Percentiles rank a stretch among this genome's conserved stretches.
Evolutionary conservation across 2,797 vertebrate genomes (phyloP).

Genomic region (Phalanger gymnotis): DNA sequence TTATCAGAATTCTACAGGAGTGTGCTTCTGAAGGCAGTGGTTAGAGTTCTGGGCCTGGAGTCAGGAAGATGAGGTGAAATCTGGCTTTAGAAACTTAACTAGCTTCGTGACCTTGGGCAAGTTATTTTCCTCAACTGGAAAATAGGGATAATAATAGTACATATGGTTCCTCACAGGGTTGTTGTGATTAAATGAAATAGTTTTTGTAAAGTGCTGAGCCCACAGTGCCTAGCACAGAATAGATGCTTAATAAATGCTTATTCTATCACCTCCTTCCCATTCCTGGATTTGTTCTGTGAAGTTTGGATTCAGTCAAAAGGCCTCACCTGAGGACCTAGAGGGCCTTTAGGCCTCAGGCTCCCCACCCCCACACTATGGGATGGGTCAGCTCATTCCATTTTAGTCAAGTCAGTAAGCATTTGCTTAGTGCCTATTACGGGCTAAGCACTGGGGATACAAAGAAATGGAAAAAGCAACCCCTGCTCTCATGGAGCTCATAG

Average conservation of each 20-base stretch:
- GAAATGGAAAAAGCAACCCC: background rate
- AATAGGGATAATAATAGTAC: background rate
- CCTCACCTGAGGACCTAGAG: no score
- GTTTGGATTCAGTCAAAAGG: no score
- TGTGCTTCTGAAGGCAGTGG: background rate
- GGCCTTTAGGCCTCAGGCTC: no score
- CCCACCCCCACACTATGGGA: background rate
- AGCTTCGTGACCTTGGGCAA: background rate
- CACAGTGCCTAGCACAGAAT: background rate
- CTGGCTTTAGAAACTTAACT: background rate
- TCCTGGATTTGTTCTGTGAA: background rate
- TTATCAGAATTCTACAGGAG: background rate
- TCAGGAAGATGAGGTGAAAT: background rate
- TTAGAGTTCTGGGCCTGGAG: background rate
- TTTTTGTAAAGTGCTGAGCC: background rate
- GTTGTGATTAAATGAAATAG: background rate
- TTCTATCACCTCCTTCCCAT: background rate
- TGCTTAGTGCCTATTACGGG: background rate
- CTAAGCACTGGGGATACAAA: background rate
- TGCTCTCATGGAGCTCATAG: background rate
- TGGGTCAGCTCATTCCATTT: background rate
- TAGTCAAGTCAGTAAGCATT: background rate
- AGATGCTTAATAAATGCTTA: background rate
- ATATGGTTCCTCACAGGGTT: background rate
- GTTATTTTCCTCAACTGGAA: background rate